Percentiles rank a stretch among this genome's conserved stretches.
phyloP scores from a whole-genome alignment of 1,140 invertebrate genomes.

The Papilio dardanus region DNA sequence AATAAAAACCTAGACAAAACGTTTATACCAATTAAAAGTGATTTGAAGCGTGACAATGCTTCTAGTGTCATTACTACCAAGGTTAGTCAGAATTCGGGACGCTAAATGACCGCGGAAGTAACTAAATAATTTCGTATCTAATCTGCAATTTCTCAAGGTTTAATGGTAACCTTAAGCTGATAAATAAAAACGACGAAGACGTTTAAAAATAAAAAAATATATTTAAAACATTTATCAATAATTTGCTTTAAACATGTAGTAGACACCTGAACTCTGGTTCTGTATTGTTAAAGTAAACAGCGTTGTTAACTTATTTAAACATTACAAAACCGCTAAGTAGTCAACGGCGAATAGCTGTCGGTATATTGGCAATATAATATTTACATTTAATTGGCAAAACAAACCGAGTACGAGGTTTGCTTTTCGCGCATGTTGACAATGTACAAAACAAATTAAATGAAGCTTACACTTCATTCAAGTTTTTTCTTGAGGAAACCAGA shows the following conservation, averaged over 20 bases:
- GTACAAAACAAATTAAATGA: conserved; percentile 3
- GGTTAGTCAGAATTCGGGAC: conserved; percentile 6
- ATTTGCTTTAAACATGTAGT: conserved; percentile 7
- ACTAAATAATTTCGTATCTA: conserved; percentile 44
- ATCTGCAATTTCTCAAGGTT: conserved; percentile 47
- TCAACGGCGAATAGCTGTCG: conserved; percentile 42
- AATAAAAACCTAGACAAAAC: not conserved
- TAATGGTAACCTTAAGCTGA: conserved; percentile 36
- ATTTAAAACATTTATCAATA: not conserved
- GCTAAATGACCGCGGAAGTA: conserved; percentile 48
- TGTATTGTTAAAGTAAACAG: conserved; percentile 33
- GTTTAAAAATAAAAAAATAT: not conserved
- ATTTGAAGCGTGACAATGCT: not conserved
- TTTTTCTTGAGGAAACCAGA: conserved; percentile 10
- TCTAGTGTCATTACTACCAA: conserved; percentile 9
- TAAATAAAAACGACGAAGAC: conserved; percentile 23
- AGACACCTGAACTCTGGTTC: conserved; percentile 2
- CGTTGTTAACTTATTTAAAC: conserved; percentile 23
- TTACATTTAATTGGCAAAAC: conserved; percentile 51
- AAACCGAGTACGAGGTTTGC: conserved; percentile 45
- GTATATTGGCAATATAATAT: conserved; percentile 53
- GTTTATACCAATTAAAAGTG: not conserved
- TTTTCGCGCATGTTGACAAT: conserved; percentile 33
- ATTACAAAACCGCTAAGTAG: conserved; percentile 55
- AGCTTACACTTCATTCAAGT: conserved; percentile 7